A percentile compares a stretch with the other conserved stretches of the same genome.
These are phyloP conservation scores for Micromys minutus DNA, from an alignment of 2,113 vertebrate species.

Conservation along the genomic window DNA sequence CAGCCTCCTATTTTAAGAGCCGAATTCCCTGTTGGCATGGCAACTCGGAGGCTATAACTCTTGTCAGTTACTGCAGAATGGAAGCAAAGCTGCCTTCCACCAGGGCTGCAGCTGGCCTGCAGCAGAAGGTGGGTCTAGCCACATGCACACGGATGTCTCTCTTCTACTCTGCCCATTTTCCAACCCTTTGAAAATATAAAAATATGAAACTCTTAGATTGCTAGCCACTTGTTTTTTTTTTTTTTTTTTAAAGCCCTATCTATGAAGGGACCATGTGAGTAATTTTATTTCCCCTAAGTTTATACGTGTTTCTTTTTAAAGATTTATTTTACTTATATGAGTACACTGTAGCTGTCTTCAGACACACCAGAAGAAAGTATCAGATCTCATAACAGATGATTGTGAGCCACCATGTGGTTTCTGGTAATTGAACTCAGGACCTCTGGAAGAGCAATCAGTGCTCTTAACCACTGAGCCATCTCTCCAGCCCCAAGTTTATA, in stretches of 20 bases:
- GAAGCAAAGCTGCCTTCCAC: constrained; percentile 60
- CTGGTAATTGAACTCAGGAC: too few relatives aligned
- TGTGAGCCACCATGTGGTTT: too few relatives aligned
- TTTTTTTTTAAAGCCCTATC: too few relatives aligned
- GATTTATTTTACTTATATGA: too few relatives aligned
- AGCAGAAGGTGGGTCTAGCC: neutral
- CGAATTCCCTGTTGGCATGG: constrained; percentile 85
- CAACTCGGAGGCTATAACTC: constrained; percentile 84
- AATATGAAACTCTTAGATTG: neutral
- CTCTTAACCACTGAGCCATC: too few relatives aligned
- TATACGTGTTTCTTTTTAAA: neutral
- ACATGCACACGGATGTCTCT: neutral
- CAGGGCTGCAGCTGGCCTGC: neutral
- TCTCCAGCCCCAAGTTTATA: neutral
- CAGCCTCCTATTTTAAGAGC: constrained; percentile 85
- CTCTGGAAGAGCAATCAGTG: too few relatives aligned
- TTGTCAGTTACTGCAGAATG: constrained; percentile 76
- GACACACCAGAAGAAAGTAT: too few relatives aligned
- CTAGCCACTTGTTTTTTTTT: too few relatives aligned
- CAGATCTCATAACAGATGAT: too few relatives aligned
- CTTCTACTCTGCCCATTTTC: neutral
- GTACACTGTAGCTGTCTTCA: too few relatives aligned
- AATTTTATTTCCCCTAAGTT: neutral
- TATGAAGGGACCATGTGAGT: neutral
- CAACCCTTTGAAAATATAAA: neutral